These are phyloP conservation scores for Papilio xuthus DNA, from an alignment of 1,140 invertebrate species.

Conservation along the genomic window DNA sequence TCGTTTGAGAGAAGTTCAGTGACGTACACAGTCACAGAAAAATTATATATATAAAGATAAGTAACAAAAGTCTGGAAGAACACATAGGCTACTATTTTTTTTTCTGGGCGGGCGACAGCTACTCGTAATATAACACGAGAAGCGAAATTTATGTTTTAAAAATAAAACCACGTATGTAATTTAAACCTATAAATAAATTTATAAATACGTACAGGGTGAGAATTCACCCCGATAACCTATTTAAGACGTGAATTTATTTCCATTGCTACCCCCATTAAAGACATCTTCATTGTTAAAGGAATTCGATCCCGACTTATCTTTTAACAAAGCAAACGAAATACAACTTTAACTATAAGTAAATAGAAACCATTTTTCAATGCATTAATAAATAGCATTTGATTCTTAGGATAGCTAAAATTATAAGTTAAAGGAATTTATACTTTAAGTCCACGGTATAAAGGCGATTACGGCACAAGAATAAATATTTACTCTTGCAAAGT, in stretches of 20 bases:
- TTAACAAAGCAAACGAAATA: slow-evolving; percentile 27
- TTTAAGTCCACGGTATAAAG: slow-evolving; percentile 22
- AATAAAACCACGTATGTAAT: too few species aligned
- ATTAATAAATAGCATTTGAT: slow-evolving; percentile 35
- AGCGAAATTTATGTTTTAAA: too few species aligned
- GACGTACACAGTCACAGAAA: too few species aligned
- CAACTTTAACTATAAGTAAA: neutral
- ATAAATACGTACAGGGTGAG: slow-evolving; percentile 25
- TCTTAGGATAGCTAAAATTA: slow-evolving; percentile 20
- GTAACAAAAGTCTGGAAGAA: too few species aligned
- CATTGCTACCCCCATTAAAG: slow-evolving; percentile 44
- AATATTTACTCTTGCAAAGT: slow-evolving; percentile 28
- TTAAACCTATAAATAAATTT: slow-evolving; percentile 1
- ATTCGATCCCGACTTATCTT: slow-evolving; percentile 42
- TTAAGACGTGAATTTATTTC: slow-evolving; percentile 47
- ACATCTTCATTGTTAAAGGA: slow-evolving; percentile 41
- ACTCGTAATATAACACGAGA: too few species aligned
- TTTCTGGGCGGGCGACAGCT: too few species aligned
- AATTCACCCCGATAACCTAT: slow-evolving; percentile 43
- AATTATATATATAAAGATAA: too few species aligned
- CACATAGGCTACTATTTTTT: too few species aligned
- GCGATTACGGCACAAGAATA: neutral
- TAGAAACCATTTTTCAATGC: slow-evolving; percentile 32
- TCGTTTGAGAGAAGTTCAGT: too few species aligned
- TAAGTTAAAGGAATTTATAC: slow-evolving; percentile 22